A percentile compares a stretch with the other conserved stretches of the same genome.
phyloP scores from a whole-genome alignment of 2,113 vertebrate genomes.

The Prionailurus viverrinus region DNA sequence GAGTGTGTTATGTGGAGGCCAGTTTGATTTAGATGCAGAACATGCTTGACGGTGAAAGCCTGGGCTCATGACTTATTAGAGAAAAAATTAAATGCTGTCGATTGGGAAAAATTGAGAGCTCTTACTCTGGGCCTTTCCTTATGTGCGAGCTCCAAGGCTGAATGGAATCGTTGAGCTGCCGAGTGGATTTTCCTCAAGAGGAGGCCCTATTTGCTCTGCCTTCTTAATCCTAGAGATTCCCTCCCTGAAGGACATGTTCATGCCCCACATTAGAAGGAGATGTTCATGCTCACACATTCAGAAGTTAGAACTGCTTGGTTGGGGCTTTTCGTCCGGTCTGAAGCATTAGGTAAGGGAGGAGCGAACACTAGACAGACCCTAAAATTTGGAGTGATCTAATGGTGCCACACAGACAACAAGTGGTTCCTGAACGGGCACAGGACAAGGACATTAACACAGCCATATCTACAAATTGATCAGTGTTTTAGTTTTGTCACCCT shows the following conservation, averaged over 20 bases:
- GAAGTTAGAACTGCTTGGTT: background rate
- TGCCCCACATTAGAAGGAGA: background rate
- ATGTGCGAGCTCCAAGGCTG: background rate
- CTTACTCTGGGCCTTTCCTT: background rate
- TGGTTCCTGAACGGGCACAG: background rate
- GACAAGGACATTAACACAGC: background rate
- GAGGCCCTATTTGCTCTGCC: background rate
- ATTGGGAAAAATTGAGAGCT: conserved; percentile 4
- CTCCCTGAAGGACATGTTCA: background rate
- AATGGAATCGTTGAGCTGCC: background rate
- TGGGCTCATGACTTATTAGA: background rate
- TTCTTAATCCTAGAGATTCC: background rate
- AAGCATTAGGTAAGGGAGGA: background rate
- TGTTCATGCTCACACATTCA: background rate
- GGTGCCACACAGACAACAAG: background rate
- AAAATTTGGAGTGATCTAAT: background rate
- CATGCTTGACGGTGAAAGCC: background rate
- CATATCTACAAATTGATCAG: background rate
- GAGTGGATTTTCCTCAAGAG: background rate
- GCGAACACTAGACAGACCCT: background rate
- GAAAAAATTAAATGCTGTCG: background rate
- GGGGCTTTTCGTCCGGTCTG: background rate
- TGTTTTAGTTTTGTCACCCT: background rate
- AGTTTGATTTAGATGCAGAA: conserved; percentile 36
- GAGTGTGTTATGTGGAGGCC: background rate